Evolutionary conservation across 2,888 invertebrate species (phyloP).

Genomic region (Hartigia nigra): DNA sequence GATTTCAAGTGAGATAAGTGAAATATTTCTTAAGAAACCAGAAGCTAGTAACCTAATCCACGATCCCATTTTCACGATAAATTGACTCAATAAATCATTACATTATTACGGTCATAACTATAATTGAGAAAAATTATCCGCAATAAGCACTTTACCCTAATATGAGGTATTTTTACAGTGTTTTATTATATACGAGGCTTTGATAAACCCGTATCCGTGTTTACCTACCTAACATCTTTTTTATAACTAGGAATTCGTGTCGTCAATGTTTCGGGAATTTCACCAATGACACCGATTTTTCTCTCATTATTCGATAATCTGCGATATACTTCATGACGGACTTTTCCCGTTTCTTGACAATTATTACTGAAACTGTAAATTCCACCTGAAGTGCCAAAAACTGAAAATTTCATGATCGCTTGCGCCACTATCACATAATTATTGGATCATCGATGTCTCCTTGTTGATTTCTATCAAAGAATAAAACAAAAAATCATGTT

Average conservation of each 20-base stretch:
- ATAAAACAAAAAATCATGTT: background rate
- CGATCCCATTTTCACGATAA: background rate
- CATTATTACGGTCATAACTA: too few relatives aligned
- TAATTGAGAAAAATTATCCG: too few relatives aligned
- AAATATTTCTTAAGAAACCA: background rate
- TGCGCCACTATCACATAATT: background rate
- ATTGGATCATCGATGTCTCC: background rate
- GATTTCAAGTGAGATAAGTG: too few relatives aligned
- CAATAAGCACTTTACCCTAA: too few relatives aligned
- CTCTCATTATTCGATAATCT: constrained; percentile 31
- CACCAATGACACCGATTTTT: constrained; percentile 44
- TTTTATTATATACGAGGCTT: background rate
- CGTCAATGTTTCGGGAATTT: constrained; percentile 11
- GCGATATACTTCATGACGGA: constrained; percentile 35
- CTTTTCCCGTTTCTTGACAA: background rate
- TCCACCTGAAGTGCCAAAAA: background rate
- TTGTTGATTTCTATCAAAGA: background rate
- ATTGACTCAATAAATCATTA: background rate
- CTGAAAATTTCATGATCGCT: background rate
- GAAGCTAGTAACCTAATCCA: background rate
- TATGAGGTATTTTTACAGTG: background rate
- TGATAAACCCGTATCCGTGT: background rate
- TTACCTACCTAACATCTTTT: background rate
- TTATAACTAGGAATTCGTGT: background rate
- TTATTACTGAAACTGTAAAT: background rate